Conservation (phyloP, 2,888 invertebrate species). For the Noctua fimbriata region DNA sequence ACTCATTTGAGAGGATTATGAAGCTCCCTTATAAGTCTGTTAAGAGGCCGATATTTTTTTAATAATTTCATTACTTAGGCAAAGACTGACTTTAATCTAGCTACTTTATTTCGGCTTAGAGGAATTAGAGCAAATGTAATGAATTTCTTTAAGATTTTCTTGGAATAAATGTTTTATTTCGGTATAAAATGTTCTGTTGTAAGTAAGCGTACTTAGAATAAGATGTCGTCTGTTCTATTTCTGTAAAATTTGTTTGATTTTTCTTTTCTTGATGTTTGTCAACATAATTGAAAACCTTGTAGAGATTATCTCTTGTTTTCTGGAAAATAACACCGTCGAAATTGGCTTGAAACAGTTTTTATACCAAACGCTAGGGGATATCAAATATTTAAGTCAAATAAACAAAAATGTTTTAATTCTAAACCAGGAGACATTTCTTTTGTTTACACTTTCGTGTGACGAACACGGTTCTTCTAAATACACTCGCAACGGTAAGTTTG, state of each 20-base stretch:
- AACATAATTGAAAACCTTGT: slow-evolving; percentile 3
- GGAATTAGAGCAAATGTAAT: slow-evolving; percentile 25
- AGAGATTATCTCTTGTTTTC: not conserved
- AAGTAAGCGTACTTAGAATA: not conserved
- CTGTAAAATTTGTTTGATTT: not conserved
- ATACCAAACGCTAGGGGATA: not conserved
- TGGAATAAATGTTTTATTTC: not conserved
- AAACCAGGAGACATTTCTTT: not conserved
- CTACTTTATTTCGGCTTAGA: slow-evolving; percentile 32
- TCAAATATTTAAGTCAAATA: not conserved
- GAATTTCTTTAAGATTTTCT: slow-evolving; percentile 5
- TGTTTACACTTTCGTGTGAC: too few species aligned
- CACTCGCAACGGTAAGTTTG: too few species aligned
- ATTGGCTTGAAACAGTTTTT: not conserved
- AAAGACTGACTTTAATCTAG: slow-evolving; percentile 25
- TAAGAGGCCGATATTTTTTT: slow-evolving; percentile 50
- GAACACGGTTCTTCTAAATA: too few species aligned
- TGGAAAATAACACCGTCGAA: not conserved
- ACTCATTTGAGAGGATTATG: slow-evolving; percentile 54
- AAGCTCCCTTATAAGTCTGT: slow-evolving; percentile 46
- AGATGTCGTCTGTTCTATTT: not conserved
- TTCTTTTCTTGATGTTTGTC: not conserved
- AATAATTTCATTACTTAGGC: slow-evolving; percentile 44
- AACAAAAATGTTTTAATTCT: not conserved
- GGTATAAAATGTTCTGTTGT: not conserved